Base-by-base conservation (phyloP, 2,888 invertebrate genomes). In the Ochropleura plecta region DNA sequence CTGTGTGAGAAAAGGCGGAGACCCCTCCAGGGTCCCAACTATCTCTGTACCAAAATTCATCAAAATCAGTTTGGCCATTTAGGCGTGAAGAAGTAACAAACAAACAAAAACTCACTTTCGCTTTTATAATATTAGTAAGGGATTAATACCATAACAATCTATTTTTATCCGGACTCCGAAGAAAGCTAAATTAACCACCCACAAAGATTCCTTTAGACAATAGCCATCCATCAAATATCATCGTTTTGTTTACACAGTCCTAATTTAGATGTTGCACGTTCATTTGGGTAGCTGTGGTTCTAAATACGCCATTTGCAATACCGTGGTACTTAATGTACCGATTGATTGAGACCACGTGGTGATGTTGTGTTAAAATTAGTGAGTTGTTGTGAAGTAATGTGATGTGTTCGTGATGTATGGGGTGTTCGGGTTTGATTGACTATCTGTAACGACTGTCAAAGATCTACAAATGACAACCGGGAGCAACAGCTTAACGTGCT, bases 331-430 rank as follows among this genome's bases (percentile, higher is more conserved):
- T 51, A 93, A 93, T 91, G 92, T 90, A 80, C 88, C 92, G 82
- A 85, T 78, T 93, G 88, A 93, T 93, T 92, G 91, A 82, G 75
- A 88, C 84, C 93, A 93, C 86, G 87, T 93, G 92, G 88, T 84
- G 87, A 74, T 44, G 64, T 73, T 75, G 73, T 77, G 81, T 83
- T 76, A 73, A 63, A 86, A 85, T 83, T 85, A 83, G 78, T 77
- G 16, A 7, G 53, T 78, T 78, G 79, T 82, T 82, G 49, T 66
- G 76, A 65, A 60, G 40, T 65, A 53, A 55, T 65, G 65, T 68
- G 60, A 78, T 70, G 20, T 70, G 60, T 55, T 66, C 1, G 60
- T 62, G 70, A 76, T 62, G 30, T 16, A 77, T 80, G 80, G n/a
- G 12, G 46, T 69, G n/a, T 2, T 60, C 0, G 40, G 2, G 30